Evolutionary conservation across 1,140 invertebrate species (phyloP).

Genomic region (Euborellia annulipes): DNA sequence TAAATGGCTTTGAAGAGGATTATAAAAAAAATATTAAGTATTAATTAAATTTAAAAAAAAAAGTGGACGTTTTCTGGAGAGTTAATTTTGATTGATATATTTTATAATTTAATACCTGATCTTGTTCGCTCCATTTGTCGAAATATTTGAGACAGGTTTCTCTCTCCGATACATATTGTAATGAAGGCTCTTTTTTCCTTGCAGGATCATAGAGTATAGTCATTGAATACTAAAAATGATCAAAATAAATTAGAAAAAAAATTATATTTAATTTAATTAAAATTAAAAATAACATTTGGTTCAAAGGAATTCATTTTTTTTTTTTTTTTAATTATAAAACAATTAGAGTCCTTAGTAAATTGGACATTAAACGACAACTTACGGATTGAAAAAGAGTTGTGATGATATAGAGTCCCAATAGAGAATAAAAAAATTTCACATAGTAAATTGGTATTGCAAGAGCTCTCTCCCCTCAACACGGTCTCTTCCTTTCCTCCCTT

Average conservation of each 20-base stretch:
- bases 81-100: no score
- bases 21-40: no score
- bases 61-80: no score
- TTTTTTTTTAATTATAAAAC: background rate
- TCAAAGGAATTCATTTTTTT: background rate
- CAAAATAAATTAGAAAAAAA: background rate
- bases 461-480: no score
- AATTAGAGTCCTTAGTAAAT: background rate
- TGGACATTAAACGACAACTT: background rate
- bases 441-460: no score
- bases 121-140: slow-evolving; percentile 78
- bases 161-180: slow-evolving; percentile 56
- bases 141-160: slow-evolving; percentile 77
- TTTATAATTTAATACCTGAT: slow-evolving; percentile 56
- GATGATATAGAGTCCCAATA: slow-evolving; percentile 1
- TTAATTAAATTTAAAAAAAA: no score
- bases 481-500: no score
- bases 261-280: background rate
- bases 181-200: slow-evolving; percentile 49
- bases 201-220: slow-evolving; percentile 44
- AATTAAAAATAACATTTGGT: slow-evolving; percentile 2
- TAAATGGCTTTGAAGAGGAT: no score
- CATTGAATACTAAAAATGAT: slow-evolving; percentile 36
- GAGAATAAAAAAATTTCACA: no score
- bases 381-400: background rate